These are phyloP conservation scores for Pitangus sulphuratus DNA, from an alignment of 2,797 vertebrate species.

Conservation along the genomic window DNA sequence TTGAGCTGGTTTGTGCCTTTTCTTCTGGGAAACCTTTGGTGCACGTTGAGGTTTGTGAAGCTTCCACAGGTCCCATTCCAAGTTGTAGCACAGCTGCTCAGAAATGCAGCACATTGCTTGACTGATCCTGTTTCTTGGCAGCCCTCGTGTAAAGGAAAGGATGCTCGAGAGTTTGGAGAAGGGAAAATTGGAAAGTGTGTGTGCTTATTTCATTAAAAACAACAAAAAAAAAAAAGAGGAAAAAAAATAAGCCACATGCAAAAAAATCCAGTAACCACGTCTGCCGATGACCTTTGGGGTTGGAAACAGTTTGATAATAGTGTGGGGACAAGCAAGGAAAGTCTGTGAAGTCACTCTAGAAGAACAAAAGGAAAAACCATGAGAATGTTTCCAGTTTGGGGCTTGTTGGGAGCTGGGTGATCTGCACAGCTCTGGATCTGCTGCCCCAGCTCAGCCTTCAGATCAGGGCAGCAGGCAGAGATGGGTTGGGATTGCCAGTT, in stretches of 20 bases:
- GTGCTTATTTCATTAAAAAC: not conserved
- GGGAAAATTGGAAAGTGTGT: not conserved
- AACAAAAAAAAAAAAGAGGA: not conserved
- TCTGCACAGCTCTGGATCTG: not conserved
- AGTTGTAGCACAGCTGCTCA: not conserved
- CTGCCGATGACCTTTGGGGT: slow-evolving; percentile 16
- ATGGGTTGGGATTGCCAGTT: not conserved
- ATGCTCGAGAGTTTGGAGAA: not conserved
- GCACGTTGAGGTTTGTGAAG: not conserved
- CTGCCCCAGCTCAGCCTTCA: not conserved
- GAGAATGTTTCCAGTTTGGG: slow-evolving; percentile 5
- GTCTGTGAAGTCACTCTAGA: slow-evolving; percentile 12
- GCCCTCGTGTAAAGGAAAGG: not conserved
- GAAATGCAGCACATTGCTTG: not conserved
- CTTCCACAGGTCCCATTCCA: not conserved
- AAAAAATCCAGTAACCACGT: not conserved
- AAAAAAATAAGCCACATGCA: not conserved
- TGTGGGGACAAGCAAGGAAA: slow-evolving; percentile 17
- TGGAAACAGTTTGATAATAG: slow-evolving; percentile 41
- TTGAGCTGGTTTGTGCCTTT: not conserved
- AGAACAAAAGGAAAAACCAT: slow-evolving; percentile 22
- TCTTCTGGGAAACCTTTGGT: not conserved
- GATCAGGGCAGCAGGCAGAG: not conserved
- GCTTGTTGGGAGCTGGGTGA: not conserved
- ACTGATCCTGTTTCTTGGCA: not conserved